A percentile compares a stretch with the other conserved stretches of the same genome.
Evolutionary conservation across 2,113 vertebrate species (phyloP).

Genomic region (Myotis davidii): DNA sequence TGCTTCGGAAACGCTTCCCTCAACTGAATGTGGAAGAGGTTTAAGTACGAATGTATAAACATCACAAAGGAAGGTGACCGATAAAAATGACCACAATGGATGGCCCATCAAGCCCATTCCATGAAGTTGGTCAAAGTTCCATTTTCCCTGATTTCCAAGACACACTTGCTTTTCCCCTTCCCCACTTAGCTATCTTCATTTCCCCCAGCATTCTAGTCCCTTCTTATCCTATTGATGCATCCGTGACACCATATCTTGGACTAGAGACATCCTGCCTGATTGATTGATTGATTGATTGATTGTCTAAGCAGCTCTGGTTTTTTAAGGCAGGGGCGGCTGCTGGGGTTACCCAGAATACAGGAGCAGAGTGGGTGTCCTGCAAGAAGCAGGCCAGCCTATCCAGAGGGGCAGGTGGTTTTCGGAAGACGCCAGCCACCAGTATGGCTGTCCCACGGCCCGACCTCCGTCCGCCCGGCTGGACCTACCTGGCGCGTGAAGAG

Average conservation of each 20-base stretch:
- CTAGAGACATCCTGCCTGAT: neutral
- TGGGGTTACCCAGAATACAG: neutral
- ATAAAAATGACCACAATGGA: neutral
- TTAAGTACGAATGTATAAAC: neutral
- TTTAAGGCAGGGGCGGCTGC: neutral
- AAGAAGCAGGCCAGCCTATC: neutral
- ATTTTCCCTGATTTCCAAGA: neutral
- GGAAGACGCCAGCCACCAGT: neutral
- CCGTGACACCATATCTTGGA: neutral
- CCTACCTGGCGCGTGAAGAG: constrained; percentile 98
- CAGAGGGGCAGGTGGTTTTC: fast-evolving
- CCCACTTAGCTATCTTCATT: neutral
- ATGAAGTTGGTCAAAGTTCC: neutral
- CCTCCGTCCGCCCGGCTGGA: neutral
- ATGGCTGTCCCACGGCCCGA: neutral
- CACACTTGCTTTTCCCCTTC: neutral
- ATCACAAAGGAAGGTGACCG: neutral
- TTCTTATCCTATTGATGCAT: neutral
- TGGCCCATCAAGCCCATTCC: neutral
- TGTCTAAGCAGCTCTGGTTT: too few species aligned
- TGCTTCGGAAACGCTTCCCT: neutral
- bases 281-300: neutral
- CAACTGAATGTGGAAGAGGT: neutral
- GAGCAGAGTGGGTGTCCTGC: neutral
- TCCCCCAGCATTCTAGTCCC: neutral